Evolutionary conservation across 2,888 invertebrate genomes (phyloP), one percentile per base, ranked within the genome.

Genomic region (Mystacides longicornis): DNA sequence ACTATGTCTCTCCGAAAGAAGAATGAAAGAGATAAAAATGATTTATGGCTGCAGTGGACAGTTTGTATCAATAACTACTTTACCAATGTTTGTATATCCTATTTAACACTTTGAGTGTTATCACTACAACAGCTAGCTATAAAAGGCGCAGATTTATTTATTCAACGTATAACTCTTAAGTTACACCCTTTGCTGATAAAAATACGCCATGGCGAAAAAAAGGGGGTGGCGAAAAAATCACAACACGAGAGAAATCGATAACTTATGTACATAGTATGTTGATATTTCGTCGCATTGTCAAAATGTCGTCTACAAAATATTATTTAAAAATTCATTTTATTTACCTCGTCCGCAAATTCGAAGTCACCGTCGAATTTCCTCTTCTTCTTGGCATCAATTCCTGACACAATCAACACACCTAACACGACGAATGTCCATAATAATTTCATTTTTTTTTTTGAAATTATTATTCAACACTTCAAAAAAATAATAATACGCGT

Each of bases 271-370:
- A 46, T 31, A 31, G 33, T 18, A 43, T 37, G 4, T 14, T 37
- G 14, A 20, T 42, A 48, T 45, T n/a, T 46, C 31, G 42, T n/a
- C 56, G 22, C 51, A 31, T 31, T 47, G 48, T 47, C 51, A 42
- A 56, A 20, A 20, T 45, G 18, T 45, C 21, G 2, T 19, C 3
- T 31, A 14, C 42, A 50, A 50, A 16, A 49, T 7, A n/a, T n/a
- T n/a, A n/a, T n/a, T n/a, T n/a, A n/a, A 54, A 31, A 54, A 23
- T 45, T 22, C 18, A 33, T 48, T 19, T 31, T 27, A 53, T 33
- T 54, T 76, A 86, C 86, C 84, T 87, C 86, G 73, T 87, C 86
- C 67, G 85, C 86, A 69, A 86, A 87, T 69, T 86, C 87, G 69
- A 86, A 87, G 71, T 87, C 87, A 58, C 85, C 86, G 68, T 86